These are phyloP conservation scores for Lates calcarifer DNA, from an alignment of 2,113 vertebrate species.

Conservation along the genomic window DNA sequence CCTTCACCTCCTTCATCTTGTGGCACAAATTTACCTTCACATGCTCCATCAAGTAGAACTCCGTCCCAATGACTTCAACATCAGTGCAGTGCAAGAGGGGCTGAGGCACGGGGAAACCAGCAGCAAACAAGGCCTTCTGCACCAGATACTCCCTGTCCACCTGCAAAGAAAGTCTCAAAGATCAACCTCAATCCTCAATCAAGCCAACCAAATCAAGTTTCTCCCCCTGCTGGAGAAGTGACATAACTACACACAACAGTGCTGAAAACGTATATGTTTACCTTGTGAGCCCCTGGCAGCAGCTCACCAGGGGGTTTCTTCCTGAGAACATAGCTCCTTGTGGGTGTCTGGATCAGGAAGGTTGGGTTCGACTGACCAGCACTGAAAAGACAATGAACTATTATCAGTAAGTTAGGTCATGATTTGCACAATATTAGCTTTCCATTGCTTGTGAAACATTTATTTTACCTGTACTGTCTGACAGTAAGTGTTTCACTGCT, in stretches of 20 bases:
- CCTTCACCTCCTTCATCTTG: too few species aligned
- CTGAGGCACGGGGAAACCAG: constrained; percentile 92
- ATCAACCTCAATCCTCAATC: background rate
- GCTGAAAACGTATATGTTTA: constrained; percentile 44
- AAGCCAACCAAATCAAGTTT: background rate
- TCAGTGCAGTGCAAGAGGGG: constrained; percentile 90
- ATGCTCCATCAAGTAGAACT: constrained; percentile 96
- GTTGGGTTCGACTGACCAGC: constrained; percentile 95
- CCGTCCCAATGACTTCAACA: constrained; percentile 89
- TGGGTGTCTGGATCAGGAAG: constrained; percentile 89
- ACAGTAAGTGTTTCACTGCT: constrained; percentile 75
- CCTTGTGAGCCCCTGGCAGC: constrained; percentile 91
- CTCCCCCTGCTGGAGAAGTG: constrained; percentile 27
- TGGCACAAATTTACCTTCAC: constrained; percentile 83
- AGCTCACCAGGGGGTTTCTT: constrained; percentile 93
- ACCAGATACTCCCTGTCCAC: constrained; percentile 92
- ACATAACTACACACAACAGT: background rate
- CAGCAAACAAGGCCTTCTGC: constrained; percentile 89
- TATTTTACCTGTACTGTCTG: constrained; percentile 88
- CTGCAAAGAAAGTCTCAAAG: constrained; percentile 71
- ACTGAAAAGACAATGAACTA: constrained; percentile 73
- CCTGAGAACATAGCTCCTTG: constrained; percentile 88
- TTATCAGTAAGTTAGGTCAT: background rate
- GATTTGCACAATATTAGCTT: background rate
- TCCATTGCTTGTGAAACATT: background rate